A percentile compares a stretch with the other conserved stretches of the same genome.
Conservation (phyloP, 2,113 vertebrate genomes). For the Cyanocitta stelleri region DNA sequence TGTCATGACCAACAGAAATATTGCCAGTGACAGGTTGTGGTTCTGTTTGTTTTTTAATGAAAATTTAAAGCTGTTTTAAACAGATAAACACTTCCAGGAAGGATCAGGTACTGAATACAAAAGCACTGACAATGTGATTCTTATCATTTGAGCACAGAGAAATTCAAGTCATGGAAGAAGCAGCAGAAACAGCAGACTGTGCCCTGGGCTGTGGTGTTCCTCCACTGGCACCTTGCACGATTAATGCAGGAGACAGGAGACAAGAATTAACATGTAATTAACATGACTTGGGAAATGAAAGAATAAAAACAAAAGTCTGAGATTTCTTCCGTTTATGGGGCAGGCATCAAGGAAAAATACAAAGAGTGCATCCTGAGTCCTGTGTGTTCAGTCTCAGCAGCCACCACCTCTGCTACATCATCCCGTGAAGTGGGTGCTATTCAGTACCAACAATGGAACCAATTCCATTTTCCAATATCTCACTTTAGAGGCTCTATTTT, state of each 20-base stretch:
- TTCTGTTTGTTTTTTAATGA: conserved; percentile 1
- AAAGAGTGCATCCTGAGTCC: not conserved
- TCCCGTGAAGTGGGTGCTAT: not conserved
- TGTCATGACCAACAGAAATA: not conserved
- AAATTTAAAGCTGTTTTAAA: conserved; percentile 31
- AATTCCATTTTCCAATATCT: not conserved
- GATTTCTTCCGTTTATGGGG: not conserved
- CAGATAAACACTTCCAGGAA: conserved; percentile 21
- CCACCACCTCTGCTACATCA: not conserved
- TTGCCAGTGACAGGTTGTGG: not conserved
- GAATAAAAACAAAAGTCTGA: not conserved
- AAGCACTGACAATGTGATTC: not conserved
- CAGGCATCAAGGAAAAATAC: not conserved
- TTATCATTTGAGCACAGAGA: not conserved
- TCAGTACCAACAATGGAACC: not conserved
- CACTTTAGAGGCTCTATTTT: not conserved
- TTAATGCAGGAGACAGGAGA: not conserved
- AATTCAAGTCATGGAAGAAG: not conserved
- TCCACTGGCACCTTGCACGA: not conserved
- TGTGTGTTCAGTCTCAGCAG: not conserved
- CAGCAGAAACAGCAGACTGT: not conserved
- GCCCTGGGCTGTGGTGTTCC: not conserved
- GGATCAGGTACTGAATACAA: not conserved
- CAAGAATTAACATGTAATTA: not conserved
- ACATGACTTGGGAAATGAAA: not conserved